A percentile compares a stretch with the other conserved stretches of the same genome.
Conservation (phyloP, 2,797 vertebrate genomes). For the Nyctalus aviator region DNA sequence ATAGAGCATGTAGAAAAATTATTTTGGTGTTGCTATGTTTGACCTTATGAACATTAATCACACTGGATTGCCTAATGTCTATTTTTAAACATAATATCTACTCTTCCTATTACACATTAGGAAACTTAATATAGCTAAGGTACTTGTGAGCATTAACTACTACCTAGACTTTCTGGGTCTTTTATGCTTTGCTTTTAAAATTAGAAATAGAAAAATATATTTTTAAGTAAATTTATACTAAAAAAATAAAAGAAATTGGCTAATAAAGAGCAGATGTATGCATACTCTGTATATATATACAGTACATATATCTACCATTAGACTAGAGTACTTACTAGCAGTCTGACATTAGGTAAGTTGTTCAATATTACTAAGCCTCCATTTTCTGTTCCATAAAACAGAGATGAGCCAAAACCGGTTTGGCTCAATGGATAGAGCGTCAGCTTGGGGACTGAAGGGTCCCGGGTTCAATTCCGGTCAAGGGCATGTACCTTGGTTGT, state of each 20-base stretch:
- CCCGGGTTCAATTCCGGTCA: too few species aligned
- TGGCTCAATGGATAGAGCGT: too few species aligned
- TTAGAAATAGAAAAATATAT: conserved; percentile 14
- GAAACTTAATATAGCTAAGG: conserved; percentile 68
- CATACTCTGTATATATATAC: background rate
- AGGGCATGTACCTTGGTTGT: too few species aligned
- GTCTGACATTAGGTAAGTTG: background rate
- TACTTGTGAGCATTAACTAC: conserved; percentile 1
- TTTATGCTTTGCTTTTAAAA: conserved; percentile 50
- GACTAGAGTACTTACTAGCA: background rate
- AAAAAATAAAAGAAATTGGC: background rate
- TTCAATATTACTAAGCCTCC: background rate
- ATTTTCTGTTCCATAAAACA: conserved; percentile 21
- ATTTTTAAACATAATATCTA: conserved; percentile 75
- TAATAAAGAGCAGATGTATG: background rate
- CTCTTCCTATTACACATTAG: conserved; percentile 38
- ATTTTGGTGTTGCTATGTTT: conserved; percentile 66
- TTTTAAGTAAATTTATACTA: conserved; percentile 14
- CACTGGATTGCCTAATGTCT: conserved; percentile 60
- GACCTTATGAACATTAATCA: conserved; percentile 69
- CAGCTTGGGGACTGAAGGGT: too few species aligned
- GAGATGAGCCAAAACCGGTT: too few species aligned
- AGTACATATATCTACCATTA: background rate
- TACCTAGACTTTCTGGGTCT: background rate
- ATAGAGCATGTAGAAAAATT: conserved; percentile 20